These are phyloP conservation scores for Caerostris extrusa DNA, from an alignment of 1,140 invertebrate species.

Conservation along the genomic window DNA sequence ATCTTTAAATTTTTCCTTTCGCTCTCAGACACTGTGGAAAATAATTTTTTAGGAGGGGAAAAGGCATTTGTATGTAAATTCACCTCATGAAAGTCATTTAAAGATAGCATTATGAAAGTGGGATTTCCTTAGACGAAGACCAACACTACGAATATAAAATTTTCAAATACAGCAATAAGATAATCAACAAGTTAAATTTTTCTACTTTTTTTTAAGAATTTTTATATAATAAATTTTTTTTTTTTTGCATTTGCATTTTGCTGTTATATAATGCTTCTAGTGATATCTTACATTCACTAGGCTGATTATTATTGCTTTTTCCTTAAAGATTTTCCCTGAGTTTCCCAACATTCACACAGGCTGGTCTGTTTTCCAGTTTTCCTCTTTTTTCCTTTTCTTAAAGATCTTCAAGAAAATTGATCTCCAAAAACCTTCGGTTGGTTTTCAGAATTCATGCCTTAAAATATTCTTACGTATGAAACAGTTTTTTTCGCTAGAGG, in stretches of 20 bases:
- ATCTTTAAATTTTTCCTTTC: neutral
- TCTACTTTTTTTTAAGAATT: no score
- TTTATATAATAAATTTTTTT: neutral
- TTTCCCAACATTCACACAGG: neutral
- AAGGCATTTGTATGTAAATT: no score
- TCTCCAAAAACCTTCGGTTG: neutral
- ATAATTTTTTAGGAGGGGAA: no score
- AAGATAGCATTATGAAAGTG: no score
- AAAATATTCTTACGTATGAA: conserved; percentile 54
- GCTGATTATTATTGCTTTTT: conserved; percentile 31
- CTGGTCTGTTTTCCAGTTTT: neutral
- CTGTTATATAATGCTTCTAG: conserved; percentile 16
- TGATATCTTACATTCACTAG: conserved; percentile 36
- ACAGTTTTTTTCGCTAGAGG: conserved; percentile 20
- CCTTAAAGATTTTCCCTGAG: neutral
- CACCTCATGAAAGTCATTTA: no score
- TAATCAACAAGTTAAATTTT: no score
- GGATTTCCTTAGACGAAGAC: no score
- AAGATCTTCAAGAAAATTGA: neutral
- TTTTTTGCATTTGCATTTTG: neutral
- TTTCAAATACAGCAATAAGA: no score
- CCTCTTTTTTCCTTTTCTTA: neutral
- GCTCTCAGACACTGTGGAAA: no score
- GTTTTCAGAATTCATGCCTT: conserved; percentile 23
- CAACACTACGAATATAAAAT: no score